A percentile compares a stretch with the other conserved stretches of the same genome.
Evolutionary conservation across 2,797 vertebrate species (phyloP).

Genomic region (Peromyscus eremicus): DNA sequence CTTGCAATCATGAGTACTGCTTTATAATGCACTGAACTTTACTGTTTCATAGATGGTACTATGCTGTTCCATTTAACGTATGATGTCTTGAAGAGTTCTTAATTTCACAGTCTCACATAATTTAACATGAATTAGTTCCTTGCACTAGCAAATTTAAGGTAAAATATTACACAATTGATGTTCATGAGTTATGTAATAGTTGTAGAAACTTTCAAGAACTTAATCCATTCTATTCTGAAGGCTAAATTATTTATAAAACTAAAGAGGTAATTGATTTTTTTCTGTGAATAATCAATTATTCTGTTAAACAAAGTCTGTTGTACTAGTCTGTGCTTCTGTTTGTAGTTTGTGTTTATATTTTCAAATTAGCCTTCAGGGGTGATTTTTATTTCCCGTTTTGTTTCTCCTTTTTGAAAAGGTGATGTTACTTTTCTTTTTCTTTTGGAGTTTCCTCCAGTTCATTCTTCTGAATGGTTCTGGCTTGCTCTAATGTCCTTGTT

Average conservation of each 20-base stretch:
- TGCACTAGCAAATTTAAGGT: constrained; percentile 1
- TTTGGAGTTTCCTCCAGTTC: neutral
- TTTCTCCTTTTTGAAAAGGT: neutral
- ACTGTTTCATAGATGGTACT: neutral
- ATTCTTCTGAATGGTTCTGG: neutral
- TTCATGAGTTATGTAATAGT: neutral
- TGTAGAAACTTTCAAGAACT: neutral
- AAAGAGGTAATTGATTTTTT: constrained; percentile 36
- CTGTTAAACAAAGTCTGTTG: neutral
- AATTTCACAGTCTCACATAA: neutral
- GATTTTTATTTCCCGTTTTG: neutral
- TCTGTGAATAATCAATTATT: constrained; percentile 51
- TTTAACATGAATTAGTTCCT: neutral
- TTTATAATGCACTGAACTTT: neutral
- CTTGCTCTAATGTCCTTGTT: neutral
- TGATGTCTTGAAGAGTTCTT: neutral
- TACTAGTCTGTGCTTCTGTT: neutral
- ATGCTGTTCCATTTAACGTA: neutral
- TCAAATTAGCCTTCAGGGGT: neutral
- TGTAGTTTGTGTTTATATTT: constrained; percentile 21
- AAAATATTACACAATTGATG: neutral
- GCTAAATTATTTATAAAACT: constrained; percentile 49
- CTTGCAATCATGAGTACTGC: neutral
- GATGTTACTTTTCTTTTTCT: neutral
- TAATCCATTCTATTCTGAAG: constrained; percentile 28